Base-by-base conservation (phyloP, 2,888 invertebrate species). In the Invenusta paracnida region DNA sequence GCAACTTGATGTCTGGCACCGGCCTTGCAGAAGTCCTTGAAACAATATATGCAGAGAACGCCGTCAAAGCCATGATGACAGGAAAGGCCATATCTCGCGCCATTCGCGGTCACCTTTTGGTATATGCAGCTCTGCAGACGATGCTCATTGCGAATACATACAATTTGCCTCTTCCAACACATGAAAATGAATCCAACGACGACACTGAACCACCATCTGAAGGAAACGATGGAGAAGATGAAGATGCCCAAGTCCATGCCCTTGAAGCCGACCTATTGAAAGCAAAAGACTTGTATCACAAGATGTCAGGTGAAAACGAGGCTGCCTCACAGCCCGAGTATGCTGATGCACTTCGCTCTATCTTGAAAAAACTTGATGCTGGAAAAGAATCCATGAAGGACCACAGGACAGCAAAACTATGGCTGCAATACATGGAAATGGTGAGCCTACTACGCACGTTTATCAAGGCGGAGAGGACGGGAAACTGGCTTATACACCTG, bases 21-120 rank as follows among this genome's bases (percentile, higher is more conserved):
- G 89, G 89, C 0, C 83, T 89, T 29, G 29, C 87, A 81, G 88
- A 89, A 85, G 81, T 89, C 0, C 82, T 89, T 0, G 88, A 87
- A 81, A 82, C 85, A 27, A 87, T 89, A 2, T 89, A 88, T 88
- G 88, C n/a, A 87, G 13, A 79, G 85, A 88, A 88, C 79, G 85
- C 89, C 11, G 89, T 89, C 13, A 28, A n/a, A 17, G 88, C 88
- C 81, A 89, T 89, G 87, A 67, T 89, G 5, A 86, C 81, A 87
- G 88, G 89, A 27, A 89, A 89, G 86, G 88, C 88, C 30, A 66
- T 88, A 2, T 67, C 87, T 73, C 67, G 88, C 67, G 87, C 88
- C 30, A 81, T 88, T 23, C 67, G 89, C 82, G 88, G 87, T 28
- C 88, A 88, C 83, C 85, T 88, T 31, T 85, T 88, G 2, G 87